A percentile compares a stretch with the other conserved stretches of the same genome.
Conservation (phyloP, 2,113 vertebrate species). For the Xerus inauris region DNA sequence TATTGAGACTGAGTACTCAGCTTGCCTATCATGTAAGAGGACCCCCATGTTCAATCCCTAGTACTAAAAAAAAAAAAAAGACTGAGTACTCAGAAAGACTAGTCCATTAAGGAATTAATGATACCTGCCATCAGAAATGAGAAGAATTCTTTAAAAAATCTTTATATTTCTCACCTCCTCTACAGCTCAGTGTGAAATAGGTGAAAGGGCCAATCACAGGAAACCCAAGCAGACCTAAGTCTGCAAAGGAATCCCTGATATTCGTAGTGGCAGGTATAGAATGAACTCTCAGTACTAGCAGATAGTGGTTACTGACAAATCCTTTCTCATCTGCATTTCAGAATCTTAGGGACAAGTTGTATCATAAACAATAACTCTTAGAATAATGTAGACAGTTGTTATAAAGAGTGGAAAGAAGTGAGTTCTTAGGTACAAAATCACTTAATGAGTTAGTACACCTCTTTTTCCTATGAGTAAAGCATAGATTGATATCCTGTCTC, state of each 20-base stretch:
- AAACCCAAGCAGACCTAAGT: not conserved
- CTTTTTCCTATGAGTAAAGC: slow-evolving; percentile 13
- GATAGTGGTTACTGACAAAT: not conserved
- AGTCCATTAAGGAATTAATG: not conserved
- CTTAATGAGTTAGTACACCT: not conserved
- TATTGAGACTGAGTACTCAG: not conserved
- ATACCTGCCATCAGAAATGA: not conserved
- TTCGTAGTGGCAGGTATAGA: not conserved
- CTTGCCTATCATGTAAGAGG: not conserved
- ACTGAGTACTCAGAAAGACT: not conserved
- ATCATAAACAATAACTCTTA: not conserved
- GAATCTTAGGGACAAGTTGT: slow-evolving; percentile 27
- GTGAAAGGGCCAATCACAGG: not conserved
- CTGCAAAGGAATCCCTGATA: not conserved
- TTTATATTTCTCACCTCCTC: slow-evolving; percentile 12
- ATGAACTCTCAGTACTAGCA: not conserved
- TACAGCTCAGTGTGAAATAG: not conserved
- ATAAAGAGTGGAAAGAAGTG: not conserved
- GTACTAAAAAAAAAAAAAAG: not conserved
- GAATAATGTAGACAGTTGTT: not conserved
- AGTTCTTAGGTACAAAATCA: not conserved
- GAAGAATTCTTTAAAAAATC: not conserved
- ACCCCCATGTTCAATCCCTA: not conserved
- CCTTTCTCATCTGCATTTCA: slow-evolving; percentile 32
- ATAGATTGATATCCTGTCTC: slow-evolving; percentile 31